Base-by-base conservation (phyloP, 2,888 invertebrate genomes). In the Flexamia atlantica region DNA sequence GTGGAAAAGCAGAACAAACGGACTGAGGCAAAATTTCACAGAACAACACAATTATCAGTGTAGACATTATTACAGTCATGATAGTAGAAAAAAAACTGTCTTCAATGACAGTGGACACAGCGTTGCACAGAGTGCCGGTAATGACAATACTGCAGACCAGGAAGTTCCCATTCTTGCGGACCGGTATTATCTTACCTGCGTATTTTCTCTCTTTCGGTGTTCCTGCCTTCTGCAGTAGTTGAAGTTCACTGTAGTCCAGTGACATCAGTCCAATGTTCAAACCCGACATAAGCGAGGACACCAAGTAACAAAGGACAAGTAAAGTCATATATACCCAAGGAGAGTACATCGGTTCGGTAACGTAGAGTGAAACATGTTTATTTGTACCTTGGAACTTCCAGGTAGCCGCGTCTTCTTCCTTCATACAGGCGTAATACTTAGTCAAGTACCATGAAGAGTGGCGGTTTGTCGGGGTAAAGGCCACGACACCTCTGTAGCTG, bases 11-110 rank as follows among this genome's bases (percentile, higher is more conserved):
- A 74, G 60, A 83, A 81, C 42, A 85, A 79, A 87, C 32, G 7
- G 87, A 70, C 53, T 85, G 84, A 0, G 87, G 87, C 14, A 87
- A 46, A 14, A 87, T 85, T 80, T 87, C 87, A 82, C 87, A 86
- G 12, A 85, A 83, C 25, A 86, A 70, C 12, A 87, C 86, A 20
- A 87, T 86, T 12, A 85, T 82, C 17, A 86, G 10, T 17, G 87
- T 85, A 0, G 85, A 83, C 20, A 85, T 85, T 1, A 84, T 72
- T 17, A 87, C 84, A n/a, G 85, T 84, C 32, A 85, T 53, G 20
- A 30, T 4, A 72, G 85, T 79, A 60, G 84, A 86, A 17, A 85
- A 40, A 76, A 85, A 82, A n/a, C 64, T 40, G 53, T 86, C 86
- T 17, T 85, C 70, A 12, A 82, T 64, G 30, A 86, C 86, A 2